Conservation (phyloP, 2,888 invertebrate species). For the Ypsolopha scabrella region DNA sequence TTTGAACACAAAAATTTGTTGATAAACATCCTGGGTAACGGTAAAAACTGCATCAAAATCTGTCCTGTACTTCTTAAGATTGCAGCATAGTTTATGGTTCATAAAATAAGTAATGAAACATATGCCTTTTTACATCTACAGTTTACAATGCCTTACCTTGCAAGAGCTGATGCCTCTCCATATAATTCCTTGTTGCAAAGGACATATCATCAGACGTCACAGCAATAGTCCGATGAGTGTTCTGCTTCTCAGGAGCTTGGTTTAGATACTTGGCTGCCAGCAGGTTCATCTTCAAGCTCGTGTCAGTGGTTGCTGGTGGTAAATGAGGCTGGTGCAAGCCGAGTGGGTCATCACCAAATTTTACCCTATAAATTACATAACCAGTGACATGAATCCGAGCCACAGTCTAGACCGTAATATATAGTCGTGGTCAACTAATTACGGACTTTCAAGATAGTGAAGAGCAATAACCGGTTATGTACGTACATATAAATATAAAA, state of each 20-base stretch:
- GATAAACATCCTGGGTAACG: no score
- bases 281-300: slow-evolving; percentile 62
- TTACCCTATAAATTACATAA: slow-evolving; percentile 31
- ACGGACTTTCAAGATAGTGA: no score
- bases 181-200: slow-evolving; percentile 77
- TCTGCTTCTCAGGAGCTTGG: slow-evolving; percentile 12
- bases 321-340: slow-evolving; percentile 32
- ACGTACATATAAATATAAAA: no score
- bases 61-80: no score
- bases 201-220: slow-evolving; percentile 68
- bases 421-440: no score
- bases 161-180: slow-evolving; percentile 75
- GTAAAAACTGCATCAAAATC: background rate
- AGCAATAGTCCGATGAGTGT: background rate
- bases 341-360: slow-evolving; percentile 53
- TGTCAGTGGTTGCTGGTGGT: slow-evolving; percentile 33
- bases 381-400: background rate
- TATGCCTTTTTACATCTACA: background rate
- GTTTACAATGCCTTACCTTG: slow-evolving; percentile 37
- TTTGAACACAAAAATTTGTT: no score
- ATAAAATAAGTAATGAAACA: background rate
- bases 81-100: background rate
- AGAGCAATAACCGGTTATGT: no score
- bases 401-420: background rate
- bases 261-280: slow-evolving; percentile 58